Percentiles rank a stretch among this genome's conserved stretches.
These are phyloP conservation scores for Notothenia coriiceps DNA, from an alignment of 2,113 vertebrate genomes.

Conservation along the genomic window DNA sequence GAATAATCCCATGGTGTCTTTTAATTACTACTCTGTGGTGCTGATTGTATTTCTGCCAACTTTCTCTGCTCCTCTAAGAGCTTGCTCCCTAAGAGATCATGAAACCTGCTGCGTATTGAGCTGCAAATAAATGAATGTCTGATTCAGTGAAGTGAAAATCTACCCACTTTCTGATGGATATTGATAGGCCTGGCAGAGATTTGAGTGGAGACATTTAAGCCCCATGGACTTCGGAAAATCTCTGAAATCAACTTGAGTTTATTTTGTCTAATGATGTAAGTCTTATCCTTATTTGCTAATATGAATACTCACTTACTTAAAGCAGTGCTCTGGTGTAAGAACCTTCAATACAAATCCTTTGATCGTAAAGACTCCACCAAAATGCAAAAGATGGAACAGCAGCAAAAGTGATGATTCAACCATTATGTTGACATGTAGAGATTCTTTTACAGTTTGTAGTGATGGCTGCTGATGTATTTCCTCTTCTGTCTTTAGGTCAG, in stretches of 20 bases:
- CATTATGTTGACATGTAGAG: neutral
- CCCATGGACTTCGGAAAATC: conserved; percentile 3
- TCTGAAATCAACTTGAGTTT: neutral
- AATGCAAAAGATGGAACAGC: conserved; percentile 2
- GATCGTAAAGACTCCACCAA: neutral
- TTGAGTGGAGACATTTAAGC: conserved; percentile 21
- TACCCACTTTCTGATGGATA: conserved; percentile 37
- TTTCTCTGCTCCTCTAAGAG: neutral
- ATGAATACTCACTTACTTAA: neutral
- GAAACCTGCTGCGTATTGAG: conserved; percentile 42
- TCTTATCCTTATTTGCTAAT: neutral
- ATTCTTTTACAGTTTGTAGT: neutral
- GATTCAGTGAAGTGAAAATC: conserved; percentile 63
- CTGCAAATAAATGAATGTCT: conserved; percentile 55
- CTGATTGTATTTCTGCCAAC: conserved; percentile 29
- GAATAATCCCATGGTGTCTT: conserved; percentile 36
- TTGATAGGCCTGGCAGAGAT: conserved; percentile 31
- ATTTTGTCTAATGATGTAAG: conserved; percentile 10
- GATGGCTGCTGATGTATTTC: neutral
- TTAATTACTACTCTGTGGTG: conserved; percentile 8
- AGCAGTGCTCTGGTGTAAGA: neutral
- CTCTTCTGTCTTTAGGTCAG: conserved; percentile 86
- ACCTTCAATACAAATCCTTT: conserved; percentile 9
- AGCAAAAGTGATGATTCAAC: neutral
- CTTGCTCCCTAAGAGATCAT: conserved; percentile 5